A percentile compares a stretch with the other conserved stretches of the same genome.
Evolutionary conservation across 2,888 invertebrate genomes (phyloP).

Genomic region (Gymnocheta viridis): DNA sequence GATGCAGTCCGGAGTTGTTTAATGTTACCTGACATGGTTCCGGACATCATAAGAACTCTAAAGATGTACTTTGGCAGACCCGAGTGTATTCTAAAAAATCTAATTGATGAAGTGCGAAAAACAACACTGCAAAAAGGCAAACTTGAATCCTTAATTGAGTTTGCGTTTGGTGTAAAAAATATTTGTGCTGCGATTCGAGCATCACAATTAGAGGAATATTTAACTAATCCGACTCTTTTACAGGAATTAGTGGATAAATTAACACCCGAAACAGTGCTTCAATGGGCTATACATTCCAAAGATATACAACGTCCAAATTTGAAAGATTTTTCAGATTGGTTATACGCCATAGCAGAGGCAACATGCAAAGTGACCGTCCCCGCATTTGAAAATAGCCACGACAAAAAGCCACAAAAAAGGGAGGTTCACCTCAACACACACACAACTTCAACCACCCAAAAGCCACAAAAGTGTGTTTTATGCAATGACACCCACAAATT

Average conservation of each 20-base stretch:
- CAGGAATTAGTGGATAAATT: slow-evolving; percentile 45
- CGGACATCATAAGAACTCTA: no score
- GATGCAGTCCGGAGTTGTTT: no score
- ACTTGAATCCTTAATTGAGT: no score
- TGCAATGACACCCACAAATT: slow-evolving; percentile 13
- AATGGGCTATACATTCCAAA: slow-evolving; percentile 34
- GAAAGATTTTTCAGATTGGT: slow-evolving; percentile 14
- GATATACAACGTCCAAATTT: neutral
- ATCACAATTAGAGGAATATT: slow-evolving; percentile 25
- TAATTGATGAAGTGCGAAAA: no score
- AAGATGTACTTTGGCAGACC: no score
- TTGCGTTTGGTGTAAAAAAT: neutral
- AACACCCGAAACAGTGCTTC: neutral
- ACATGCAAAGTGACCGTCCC: slow-evolving; percentile 2
- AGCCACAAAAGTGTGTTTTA: neutral
- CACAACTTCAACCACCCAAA: neutral
- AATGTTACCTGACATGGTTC: no score
- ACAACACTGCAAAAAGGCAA: no score
- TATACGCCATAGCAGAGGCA: slow-evolving; percentile 43
- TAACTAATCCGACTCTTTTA: slow-evolving; percentile 37
- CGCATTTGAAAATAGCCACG: neutral
- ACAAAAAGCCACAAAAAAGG: neutral
- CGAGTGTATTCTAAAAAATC: no score
- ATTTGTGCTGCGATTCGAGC: slow-evolving; percentile 42
- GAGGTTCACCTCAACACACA: slow-evolving; percentile 25